Percentiles rank a stretch among this genome's conserved stretches.
Conservation (phyloP, 2,797 vertebrate genomes). For the Zalophus californianus region DNA sequence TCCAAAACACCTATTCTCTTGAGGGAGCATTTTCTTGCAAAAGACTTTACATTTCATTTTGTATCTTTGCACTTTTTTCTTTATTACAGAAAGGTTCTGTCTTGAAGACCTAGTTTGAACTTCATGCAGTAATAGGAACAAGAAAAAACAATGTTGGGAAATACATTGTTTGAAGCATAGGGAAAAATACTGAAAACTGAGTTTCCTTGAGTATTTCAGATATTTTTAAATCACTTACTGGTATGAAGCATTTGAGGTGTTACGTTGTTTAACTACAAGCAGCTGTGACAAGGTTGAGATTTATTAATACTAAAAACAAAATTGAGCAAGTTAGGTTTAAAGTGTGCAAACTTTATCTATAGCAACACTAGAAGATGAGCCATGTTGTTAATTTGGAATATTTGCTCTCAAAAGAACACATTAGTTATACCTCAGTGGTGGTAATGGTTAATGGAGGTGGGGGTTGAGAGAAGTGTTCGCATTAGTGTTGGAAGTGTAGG, state of each 20-base stretch:
- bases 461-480: conserved; percentile 38
- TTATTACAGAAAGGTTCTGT: conserved; percentile 69
- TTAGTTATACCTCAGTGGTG: conserved; percentile 48
- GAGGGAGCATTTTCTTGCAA: conserved; percentile 76
- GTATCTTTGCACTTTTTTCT: conserved; percentile 81
- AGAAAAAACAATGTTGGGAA: conserved; percentile 59
- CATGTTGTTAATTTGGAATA: conserved; percentile 53
- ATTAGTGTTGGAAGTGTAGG: conserved; percentile 61
- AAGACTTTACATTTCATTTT: conserved; percentile 75
- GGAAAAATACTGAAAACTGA: conserved; percentile 72
- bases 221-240: conserved; percentile 56
- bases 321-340: conserved; percentile 59
- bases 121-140: conserved; percentile 81
- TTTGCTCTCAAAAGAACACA: conserved; percentile 54
- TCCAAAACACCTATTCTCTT: conserved; percentile 55
- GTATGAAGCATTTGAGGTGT: conserved; percentile 47
- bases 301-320: conserved; percentile 65
- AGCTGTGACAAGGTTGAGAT: conserved; percentile 42
- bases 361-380: conserved; percentile 54
- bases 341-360: conserved; percentile 36
- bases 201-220: not conserved
- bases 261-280: conserved; percentile 48
- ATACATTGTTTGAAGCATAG: conserved; percentile 79
- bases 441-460: conserved; percentile 62
- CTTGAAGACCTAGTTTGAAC: conserved; percentile 72